Conservation (phyloP, 2,888 invertebrate species). For the Spicauda simplicius region DNA sequence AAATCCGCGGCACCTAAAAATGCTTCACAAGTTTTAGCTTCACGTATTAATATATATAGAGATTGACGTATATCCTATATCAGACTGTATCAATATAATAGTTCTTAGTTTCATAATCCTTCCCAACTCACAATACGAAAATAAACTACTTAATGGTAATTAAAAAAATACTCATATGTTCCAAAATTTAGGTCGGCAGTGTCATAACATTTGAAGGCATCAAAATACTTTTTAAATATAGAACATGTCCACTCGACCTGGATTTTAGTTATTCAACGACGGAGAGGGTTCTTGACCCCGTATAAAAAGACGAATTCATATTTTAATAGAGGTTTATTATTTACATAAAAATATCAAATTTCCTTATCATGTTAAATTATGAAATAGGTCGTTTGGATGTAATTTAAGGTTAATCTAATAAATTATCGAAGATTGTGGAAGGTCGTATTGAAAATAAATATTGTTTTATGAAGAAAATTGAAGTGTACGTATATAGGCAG, state of each 20-base stretch:
- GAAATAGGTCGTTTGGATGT: neutral
- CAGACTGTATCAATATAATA: no score
- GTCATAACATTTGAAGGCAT: conserved; percentile 31
- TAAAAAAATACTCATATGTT: neutral
- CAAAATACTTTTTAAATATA: conserved; percentile 32
- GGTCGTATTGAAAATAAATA: no score
- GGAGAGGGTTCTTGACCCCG: conserved; percentile 20
- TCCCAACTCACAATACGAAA: no score
- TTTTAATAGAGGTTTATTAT: conserved; percentile 20
- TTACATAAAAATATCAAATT: neutral
- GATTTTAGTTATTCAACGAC: conserved; percentile 29
- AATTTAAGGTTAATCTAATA: no score
- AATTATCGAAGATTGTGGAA: no score
- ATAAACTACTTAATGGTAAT: neutral
- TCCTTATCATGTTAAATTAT: neutral
- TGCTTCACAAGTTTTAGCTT: no score
- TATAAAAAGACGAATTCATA: conserved; percentile 32
- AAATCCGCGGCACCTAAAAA: no score
- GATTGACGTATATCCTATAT: no score
- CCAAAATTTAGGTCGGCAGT: conserved; percentile 5
- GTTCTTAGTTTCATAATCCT: no score
- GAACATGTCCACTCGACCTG: conserved; percentile 29
- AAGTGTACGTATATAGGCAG: no score
- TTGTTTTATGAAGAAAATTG: no score
- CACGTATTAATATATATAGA: no score